A percentile compares a stretch with the other conserved stretches of the same genome.
These are phyloP conservation scores for Xiphophorus birchmanni DNA, from an alignment of 2,797 vertebrate genomes.

Conservation along the genomic window DNA sequence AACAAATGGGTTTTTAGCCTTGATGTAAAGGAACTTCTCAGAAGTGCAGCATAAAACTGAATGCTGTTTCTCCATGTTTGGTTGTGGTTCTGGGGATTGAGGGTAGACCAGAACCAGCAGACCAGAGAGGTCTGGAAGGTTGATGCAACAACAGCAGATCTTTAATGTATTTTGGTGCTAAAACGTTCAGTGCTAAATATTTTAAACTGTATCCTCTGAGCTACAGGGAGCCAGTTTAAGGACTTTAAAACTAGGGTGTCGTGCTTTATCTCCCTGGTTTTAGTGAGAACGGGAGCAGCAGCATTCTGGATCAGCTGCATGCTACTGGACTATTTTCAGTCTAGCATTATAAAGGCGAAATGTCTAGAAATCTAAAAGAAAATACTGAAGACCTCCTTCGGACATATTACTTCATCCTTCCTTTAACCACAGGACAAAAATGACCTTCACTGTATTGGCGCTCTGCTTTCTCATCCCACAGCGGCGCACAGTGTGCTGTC, in stretches of 20 bases:
- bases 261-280: background rate
- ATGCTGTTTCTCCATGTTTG: background rate
- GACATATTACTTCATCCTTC: background rate
- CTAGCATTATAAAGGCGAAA: too few species aligned
- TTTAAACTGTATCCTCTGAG: background rate
- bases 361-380: background rate
- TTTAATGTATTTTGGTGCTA: background rate
- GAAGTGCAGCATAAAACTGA: background rate
- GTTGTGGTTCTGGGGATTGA: background rate
- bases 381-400: background rate
- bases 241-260: background rate
- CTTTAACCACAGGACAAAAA: constrained; percentile 1
- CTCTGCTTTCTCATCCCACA: constrained; percentile 26
- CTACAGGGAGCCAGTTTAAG: background rate
- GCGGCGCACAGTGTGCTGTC: constrained; percentile 20
- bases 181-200: background rate
- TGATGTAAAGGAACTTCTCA: background rate
- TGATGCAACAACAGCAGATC: background rate
- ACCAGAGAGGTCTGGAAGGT: background rate
- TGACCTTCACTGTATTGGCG: constrained; percentile 48
- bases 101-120: background rate
- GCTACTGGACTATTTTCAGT: background rate
- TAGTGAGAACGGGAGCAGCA: background rate
- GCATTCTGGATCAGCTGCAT: too few species aligned
- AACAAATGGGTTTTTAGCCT: background rate